Base-by-base conservation (phyloP, 2,113 vertebrate species). In the Festucalex cinctus region DNA sequence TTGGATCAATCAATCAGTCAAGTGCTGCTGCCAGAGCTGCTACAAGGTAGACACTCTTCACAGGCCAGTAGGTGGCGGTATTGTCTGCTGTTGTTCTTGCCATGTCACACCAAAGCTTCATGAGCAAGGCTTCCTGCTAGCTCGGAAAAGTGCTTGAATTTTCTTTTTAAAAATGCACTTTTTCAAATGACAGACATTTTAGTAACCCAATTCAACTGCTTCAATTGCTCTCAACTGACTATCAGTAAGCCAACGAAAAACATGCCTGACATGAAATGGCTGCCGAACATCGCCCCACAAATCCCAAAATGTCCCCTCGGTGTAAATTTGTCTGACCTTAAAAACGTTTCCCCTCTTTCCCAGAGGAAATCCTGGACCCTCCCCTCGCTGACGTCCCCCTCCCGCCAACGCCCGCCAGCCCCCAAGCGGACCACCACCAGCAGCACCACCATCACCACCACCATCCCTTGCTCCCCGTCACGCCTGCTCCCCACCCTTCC, bases 11-110 rank as follows among this genome's bases (percentile, higher is more conserved):
- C 94, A 78, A 89, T 57, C 54, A 57, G 54, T 57, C 54, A 57
- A 57, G 54, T 95, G 41, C 95, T 96, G 91, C 88, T 98, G 80
- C 96, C 95, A 49, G 96, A 98, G 78, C 93, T 94, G 28, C 87
- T 97, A 80, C 93, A 95, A 90, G 95, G 97, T 99, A 14, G 39
- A 89, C 3, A 0, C 65, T 17, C 10, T 0, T 24, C 4, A 13
- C 3, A 5, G 24, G 36, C 39, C 46, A 20, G 19, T 20, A 48
- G 16, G 10, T 9, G 24, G 53, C 7, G 24, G 0, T 56, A 17
- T 28, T 28, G 24, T 56, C 19, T 48, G 46, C 19, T 48, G 6
- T 20, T n/a, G 19, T 48, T 9, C 46, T 20, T 46, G 17, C 44
- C 17, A 17, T 17, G 43, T 16, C 16, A 17, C 43, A 46, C 43